Conservation (phyloP, 2,888 invertebrate species). For the Phania funesta region DNA sequence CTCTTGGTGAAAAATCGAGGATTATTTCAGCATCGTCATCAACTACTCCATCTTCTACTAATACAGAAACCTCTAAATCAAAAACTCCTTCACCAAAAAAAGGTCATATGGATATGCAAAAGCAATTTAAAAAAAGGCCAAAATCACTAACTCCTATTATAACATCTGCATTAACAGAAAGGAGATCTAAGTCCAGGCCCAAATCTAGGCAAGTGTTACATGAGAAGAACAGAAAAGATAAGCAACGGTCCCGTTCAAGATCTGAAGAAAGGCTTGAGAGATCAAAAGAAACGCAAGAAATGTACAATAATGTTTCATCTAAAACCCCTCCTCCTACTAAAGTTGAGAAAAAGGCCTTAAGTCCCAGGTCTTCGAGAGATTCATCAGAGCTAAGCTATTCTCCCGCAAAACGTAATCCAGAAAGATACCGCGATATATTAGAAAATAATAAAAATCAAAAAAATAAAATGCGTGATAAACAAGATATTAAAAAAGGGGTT, state of each 20-base stretch:
- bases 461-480: slow-evolving; percentile 25
- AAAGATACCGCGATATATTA: slow-evolving; percentile 85
- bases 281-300: slow-evolving; percentile 28
- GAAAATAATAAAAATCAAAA: slow-evolving; percentile 81
- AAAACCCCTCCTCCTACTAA: slow-evolving; percentile 31
- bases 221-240: slow-evolving; percentile 20
- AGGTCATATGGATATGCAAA: background rate
- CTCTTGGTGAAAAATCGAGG: slow-evolving; percentile 5
- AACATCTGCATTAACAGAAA: slow-evolving; percentile 4
- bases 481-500: slow-evolving; percentile 7
- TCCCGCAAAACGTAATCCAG: slow-evolving; percentile 85
- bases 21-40: slow-evolving; percentile 36
- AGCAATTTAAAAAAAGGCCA: slow-evolving; percentile 14
- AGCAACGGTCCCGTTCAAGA: slow-evolving; percentile 8
- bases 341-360: slow-evolving; percentile 40
- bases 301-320: background rate
- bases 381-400: slow-evolving; percentile 85
- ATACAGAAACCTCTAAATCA: slow-evolving; percentile 53
- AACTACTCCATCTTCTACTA: slow-evolving; percentile 33
- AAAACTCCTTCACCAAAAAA: slow-evolving; percentile 68
- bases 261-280: slow-evolving; percentile 18
- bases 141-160: slow-evolving; percentile 38
- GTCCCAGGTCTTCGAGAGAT: slow-evolving; percentile 75
- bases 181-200: slow-evolving; percentile 16
- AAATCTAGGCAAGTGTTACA: slow-evolving; percentile 2